Percentiles rank a stretch among this genome's conserved stretches.
Evolutionary conservation across 2,797 vertebrate genomes (phyloP).

Genomic region (Xiphorhynchus erythropygius): DNA sequence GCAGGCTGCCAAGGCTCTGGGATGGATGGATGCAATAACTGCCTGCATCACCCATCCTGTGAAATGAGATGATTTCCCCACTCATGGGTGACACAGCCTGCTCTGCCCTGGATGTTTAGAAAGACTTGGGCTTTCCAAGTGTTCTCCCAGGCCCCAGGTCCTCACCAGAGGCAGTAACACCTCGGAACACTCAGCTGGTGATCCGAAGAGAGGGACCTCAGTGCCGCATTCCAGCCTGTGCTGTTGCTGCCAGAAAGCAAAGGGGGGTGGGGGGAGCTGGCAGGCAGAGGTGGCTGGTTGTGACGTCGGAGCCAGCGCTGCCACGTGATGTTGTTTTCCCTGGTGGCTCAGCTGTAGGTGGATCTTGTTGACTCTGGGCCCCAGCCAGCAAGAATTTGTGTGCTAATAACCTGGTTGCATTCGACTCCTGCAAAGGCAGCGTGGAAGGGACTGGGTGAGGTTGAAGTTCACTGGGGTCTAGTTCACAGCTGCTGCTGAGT

Average conservation of each 20-base stretch:
- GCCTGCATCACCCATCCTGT: neutral
- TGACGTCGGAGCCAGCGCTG: neutral
- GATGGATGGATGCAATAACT: neutral
- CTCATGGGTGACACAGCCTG: neutral
- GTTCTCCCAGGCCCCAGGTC: neutral
- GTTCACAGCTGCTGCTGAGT: neutral
- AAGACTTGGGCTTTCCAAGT: constrained; percentile 7
- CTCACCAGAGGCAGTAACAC: neutral
- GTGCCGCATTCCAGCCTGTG: neutral
- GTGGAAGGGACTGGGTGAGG: neutral
- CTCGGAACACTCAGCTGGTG: accelerated
- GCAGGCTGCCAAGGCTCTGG: accelerated
- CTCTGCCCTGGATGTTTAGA: neutral
- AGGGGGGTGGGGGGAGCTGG: neutral
- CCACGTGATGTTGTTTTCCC: constrained; percentile 61
- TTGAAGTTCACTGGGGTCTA: constrained; percentile 34
- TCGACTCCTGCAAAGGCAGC: neutral
- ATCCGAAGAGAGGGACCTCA: accelerated
- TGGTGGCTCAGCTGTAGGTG: constrained; percentile 54
- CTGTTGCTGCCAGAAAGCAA: neutral
- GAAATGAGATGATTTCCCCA: neutral
- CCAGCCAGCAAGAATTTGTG: constrained; percentile 26
- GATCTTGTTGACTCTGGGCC: constrained; percentile 61
- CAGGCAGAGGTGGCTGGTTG: neutral
- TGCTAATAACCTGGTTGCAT: neutral